Evolutionary conservation across 2,113 vertebrate species (phyloP).

Genomic region (Deroptyus accipitrinus): DNA sequence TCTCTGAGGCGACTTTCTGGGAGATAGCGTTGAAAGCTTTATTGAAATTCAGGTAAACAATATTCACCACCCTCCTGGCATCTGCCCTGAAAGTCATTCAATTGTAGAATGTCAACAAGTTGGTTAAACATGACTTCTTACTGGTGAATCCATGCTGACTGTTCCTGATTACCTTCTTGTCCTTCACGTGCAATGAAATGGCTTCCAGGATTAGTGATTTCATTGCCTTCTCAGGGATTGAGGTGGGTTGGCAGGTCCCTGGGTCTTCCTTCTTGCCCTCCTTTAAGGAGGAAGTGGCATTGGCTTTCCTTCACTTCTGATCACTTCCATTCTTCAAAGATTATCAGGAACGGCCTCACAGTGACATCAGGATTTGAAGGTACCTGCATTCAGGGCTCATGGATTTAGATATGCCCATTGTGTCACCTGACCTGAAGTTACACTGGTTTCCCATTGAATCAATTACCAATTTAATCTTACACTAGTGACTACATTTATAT

Average conservation of each 20-base stretch:
- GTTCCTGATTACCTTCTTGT: neutral
- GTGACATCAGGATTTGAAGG: neutral
- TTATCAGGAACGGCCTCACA: neutral
- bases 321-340: neutral
- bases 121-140: neutral
- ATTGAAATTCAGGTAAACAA: neutral
- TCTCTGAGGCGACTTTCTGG: neutral
- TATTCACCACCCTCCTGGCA: neutral
- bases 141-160: neutral
- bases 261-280: neutral
- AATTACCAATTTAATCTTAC: neutral
- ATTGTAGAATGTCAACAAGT: fast-evolving
- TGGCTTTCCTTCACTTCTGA: neutral
- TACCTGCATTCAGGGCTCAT: neutral
- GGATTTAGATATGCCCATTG: neutral
- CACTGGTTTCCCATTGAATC: neutral
- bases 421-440: neutral
- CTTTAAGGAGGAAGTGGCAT: neutral
- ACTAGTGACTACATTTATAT: neutral
- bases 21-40: neutral
- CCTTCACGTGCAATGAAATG: neutral
- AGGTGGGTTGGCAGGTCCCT: neutral
- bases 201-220: neutral
- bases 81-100: neutral
- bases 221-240: neutral